Percentiles rank a stretch among this genome's conserved stretches.
phyloP scores from a whole-genome alignment of 2,888 invertebrate species.

The Limenitis camilla region DNA sequence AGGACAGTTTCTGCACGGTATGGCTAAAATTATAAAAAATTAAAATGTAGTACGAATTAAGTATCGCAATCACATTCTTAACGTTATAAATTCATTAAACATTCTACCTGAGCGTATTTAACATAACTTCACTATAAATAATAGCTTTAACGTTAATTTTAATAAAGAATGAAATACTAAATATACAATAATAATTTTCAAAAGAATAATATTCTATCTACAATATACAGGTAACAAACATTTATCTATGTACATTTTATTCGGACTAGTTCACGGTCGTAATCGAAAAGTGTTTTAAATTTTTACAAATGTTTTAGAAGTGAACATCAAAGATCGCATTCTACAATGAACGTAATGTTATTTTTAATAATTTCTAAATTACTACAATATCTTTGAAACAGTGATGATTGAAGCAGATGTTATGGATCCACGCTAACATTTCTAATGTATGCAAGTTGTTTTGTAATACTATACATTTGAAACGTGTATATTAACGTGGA shows the following conservation, averaged over 20 bases:
- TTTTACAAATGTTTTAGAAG: conserved; percentile 64
- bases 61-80: conserved; percentile 45
- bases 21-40: conserved; percentile 50
- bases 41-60: conserved; percentile 47
- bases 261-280: conserved; percentile 70
- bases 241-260: conserved; percentile 73
- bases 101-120: conserved; percentile 59
- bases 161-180: conserved; percentile 59
- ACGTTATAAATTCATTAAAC: conserved; percentile 38
- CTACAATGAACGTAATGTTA: background rate
- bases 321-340: conserved; percentile 38
- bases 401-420: too few relatives aligned
- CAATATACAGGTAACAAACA: conserved; percentile 75
- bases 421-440: too few relatives aligned
- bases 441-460: conserved; percentile 6
- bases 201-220: conserved; percentile 73
- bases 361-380: background rate
- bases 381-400: too few relatives aligned
- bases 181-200: conserved; percentile 65
- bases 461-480: conserved; percentile 4
- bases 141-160: conserved; percentile 58
- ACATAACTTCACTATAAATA: conserved; percentile 59
- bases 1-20: conserved; percentile 51
- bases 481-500: too few relatives aligned
- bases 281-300: conserved; percentile 51